These are phyloP conservation scores for Doris montereyensis DNA, from an alignment of 2,888 invertebrate species.

Conservation along the genomic window DNA sequence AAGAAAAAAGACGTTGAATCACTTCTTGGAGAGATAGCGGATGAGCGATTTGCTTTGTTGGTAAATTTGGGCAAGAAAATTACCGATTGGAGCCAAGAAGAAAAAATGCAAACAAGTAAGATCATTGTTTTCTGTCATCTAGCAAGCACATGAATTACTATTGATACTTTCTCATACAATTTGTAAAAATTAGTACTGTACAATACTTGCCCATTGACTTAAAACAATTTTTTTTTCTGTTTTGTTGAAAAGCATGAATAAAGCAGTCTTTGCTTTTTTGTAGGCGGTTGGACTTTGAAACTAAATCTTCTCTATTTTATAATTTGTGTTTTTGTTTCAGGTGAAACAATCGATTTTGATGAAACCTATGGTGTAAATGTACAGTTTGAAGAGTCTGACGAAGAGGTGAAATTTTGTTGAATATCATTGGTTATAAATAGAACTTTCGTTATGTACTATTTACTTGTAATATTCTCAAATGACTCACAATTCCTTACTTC, in stretches of 20 bases:
- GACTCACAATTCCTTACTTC: too few species aligned
- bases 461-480: too few species aligned
- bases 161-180: neutral
- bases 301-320: too few species aligned
- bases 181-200: too few species aligned
- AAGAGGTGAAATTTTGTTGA: conserved; percentile 85
- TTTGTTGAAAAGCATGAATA: too few species aligned
- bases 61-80: conserved; percentile 99
- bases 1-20: conserved; percentile 91
- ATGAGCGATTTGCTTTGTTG: conserved; percentile 93
- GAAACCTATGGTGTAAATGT: conserved; percentile 99
- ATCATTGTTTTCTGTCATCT: too few species aligned
- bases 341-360: conserved; percentile 86
- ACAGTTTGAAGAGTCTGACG: conserved; percentile 98
- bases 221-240: too few species aligned
- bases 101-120: conserved; percentile 75
- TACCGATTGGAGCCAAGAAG: conserved; percentile 84
- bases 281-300: too few species aligned
- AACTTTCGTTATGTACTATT: too few species aligned
- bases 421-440: too few species aligned
- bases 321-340: conserved; percentile 74
- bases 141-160: neutral
- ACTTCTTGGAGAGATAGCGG: conserved; percentile 85
- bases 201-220: too few species aligned
- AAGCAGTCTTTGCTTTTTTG: too few species aligned